Evolutionary conservation across 1,140 invertebrate genomes (phyloP).

Genomic region (Cyphomyrmex costatus): DNA sequence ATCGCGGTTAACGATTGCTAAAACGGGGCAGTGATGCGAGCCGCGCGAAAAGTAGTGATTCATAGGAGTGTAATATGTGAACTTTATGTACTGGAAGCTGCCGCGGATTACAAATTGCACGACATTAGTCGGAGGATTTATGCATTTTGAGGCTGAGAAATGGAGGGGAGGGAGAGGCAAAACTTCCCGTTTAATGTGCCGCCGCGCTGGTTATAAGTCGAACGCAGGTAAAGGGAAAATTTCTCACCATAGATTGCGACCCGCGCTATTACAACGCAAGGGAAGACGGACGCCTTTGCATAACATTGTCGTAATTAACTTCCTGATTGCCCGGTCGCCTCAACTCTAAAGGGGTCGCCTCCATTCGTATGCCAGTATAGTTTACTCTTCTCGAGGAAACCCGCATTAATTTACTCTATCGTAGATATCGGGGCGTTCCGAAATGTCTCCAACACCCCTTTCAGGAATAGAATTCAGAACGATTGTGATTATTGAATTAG

Average conservation of each 20-base stretch:
- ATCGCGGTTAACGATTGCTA: slow-evolving; percentile 27
- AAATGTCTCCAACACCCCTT: slow-evolving; percentile 15
- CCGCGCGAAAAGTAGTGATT: slow-evolving; percentile 46
- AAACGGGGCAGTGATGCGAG: background rate
- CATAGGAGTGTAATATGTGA: slow-evolving; percentile 57
- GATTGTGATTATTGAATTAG: background rate
- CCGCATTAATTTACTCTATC: slow-evolving; percentile 58
- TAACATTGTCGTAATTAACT: slow-evolving; percentile 66
- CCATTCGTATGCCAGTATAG: slow-evolving; percentile 45
- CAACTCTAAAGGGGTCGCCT: slow-evolving; percentile 47
- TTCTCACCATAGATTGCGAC: slow-evolving; percentile 45
- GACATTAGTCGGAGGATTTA: slow-evolving; percentile 57
- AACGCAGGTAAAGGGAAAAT: slow-evolving; percentile 51
- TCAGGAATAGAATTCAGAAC: background rate
- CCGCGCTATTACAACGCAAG: slow-evolving; percentile 48
- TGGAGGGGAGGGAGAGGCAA: background rate
- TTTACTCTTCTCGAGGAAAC: slow-evolving; percentile 43
- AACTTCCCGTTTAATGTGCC: slow-evolving; percentile 61
- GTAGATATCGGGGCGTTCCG: slow-evolving; percentile 30
- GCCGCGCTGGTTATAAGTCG: slow-evolving; percentile 52
- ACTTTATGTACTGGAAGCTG: slow-evolving; percentile 65
- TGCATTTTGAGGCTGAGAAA: slow-evolving; percentile 46
- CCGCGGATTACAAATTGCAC: slow-evolving; percentile 60
- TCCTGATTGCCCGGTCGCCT: slow-evolving; percentile 59
- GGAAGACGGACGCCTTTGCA: slow-evolving; percentile 60